phyloP scores from a whole-genome alignment of 2,888 invertebrate genomes.

The Colletes collaris region DNA sequence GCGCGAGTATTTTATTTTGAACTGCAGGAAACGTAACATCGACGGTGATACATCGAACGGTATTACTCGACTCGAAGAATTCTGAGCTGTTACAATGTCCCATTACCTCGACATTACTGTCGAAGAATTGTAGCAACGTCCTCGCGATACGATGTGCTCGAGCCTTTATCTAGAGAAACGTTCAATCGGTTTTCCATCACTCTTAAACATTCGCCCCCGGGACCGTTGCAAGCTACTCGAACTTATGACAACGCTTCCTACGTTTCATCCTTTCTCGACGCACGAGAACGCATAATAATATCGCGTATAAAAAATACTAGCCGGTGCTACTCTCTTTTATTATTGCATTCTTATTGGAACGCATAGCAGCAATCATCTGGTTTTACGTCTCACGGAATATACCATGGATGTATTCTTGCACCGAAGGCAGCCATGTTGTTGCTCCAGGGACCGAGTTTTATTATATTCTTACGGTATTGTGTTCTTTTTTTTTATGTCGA shows the following conservation, averaged over 20 bases:
- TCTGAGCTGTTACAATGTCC: slow-evolving; percentile 30
- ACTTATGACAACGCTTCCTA: slow-evolving; percentile 27
- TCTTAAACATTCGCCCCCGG: slow-evolving; percentile 55
- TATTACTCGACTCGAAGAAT: slow-evolving; percentile 36
- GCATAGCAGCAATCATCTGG: slow-evolving; percentile 10
- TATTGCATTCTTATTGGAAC: slow-evolving; percentile 34
- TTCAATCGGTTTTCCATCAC: slow-evolving; percentile 63
- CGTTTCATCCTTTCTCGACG: slow-evolving; percentile 7
- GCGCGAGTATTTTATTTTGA: slow-evolving; percentile 12
- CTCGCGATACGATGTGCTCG: slow-evolving; percentile 54
- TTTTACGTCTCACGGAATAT: slow-evolving; percentile 14
- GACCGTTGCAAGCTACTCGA: slow-evolving; percentile 25
- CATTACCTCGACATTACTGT: slow-evolving; percentile 48
- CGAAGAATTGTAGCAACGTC: slow-evolving; percentile 48
- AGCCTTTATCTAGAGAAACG: slow-evolving; percentile 65
- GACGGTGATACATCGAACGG: slow-evolving; percentile 30
- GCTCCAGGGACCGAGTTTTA: slow-evolving; percentile 3
- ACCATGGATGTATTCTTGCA: not conserved
- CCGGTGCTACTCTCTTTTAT: slow-evolving; percentile 14
- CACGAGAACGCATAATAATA: slow-evolving; percentile 26
- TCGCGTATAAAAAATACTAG: slow-evolving; percentile 21
- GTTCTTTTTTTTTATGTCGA: not conserved
- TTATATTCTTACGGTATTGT: slow-evolving; percentile 5
- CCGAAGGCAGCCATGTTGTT: slow-evolving; percentile 6
- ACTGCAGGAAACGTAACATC: slow-evolving; percentile 29